Conservation (phyloP, 2,888 invertebrate genomes). For the Trachelus tabidus region DNA sequence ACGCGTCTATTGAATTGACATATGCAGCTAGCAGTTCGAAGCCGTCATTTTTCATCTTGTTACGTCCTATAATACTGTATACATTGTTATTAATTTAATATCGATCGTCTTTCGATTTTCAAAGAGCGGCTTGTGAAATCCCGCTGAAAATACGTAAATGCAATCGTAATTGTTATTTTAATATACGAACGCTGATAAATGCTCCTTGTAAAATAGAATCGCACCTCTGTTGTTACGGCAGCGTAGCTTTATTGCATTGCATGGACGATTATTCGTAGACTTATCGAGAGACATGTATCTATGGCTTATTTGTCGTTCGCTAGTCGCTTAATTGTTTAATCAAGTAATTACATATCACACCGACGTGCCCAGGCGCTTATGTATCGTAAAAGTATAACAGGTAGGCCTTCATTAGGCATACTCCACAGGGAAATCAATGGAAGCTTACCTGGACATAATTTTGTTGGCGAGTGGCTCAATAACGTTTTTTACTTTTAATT, state of each 20-base stretch:
- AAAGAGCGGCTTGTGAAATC: background rate
- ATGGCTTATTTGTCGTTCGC: conserved; percentile 23
- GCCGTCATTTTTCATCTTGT: conserved; percentile 21
- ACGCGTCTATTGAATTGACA: background rate
- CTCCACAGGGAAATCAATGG: background rate
- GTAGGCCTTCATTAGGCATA: conserved; percentile 41
- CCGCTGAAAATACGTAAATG: background rate
- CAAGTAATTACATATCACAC: conserved; percentile 46
- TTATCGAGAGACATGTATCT: conserved; percentile 23
- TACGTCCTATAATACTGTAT: conserved; percentile 46
- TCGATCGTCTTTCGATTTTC: conserved; percentile 20
- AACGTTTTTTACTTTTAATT: no score
- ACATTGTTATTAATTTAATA: conserved; percentile 35
- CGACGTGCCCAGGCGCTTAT: conserved; percentile 38
- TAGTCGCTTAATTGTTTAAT: conserved; percentile 26
- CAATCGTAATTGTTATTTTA: background rate
- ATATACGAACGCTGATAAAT: conserved; percentile 30
- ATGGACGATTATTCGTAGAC: conserved; percentile 14
- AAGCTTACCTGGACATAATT: background rate
- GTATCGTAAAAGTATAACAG: conserved; percentile 38
- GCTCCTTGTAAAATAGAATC: conserved; percentile 25
- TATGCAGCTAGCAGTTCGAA: conserved; percentile 30
- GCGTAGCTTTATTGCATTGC: conserved; percentile 46
- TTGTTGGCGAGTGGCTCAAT: background rate
- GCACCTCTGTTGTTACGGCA: conserved; percentile 37